phyloP scores from a whole-genome alignment of 2,797 vertebrate species.

The Brachyrhaphis roseni region DNA sequence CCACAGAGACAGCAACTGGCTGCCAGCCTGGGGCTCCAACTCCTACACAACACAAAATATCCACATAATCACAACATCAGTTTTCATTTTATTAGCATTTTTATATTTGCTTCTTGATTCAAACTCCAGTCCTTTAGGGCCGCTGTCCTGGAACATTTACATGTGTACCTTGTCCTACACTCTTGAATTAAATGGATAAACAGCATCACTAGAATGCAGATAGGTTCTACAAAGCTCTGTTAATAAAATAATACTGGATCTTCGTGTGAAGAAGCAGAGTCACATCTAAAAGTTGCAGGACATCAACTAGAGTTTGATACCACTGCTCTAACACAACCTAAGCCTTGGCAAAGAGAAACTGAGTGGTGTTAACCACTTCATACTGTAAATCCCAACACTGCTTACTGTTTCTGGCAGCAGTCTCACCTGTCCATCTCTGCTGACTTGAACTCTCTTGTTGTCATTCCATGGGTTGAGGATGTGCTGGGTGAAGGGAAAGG shows the following conservation, averaged over 20 bases:
- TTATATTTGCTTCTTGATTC: not conserved
- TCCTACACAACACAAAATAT: constrained; percentile 69
- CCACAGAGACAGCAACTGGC: constrained; percentile 88
- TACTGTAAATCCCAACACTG: not conserved
- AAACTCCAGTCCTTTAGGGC: no score
- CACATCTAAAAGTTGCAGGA: no score
- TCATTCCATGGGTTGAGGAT: constrained; percentile 93
- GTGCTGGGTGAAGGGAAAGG: constrained; percentile 87
- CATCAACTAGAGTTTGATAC: no score
- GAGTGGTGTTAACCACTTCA: not conserved
- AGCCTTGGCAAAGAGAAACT: not conserved
- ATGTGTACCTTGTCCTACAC: no score
- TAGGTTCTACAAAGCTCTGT: no score
- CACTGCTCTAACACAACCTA: not conserved
- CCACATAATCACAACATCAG: not conserved
- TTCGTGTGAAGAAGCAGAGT: no score
- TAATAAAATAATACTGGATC: no score
- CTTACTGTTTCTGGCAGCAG: not conserved
- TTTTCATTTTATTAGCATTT: not conserved
- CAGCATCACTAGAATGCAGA: no score
- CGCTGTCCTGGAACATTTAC: no score
- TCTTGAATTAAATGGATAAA: no score
- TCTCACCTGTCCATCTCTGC: constrained; percentile 92
- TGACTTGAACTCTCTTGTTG: constrained; percentile 93
- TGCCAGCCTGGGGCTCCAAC: constrained; percentile 88